Evolutionary conservation across 1,140 invertebrate species (phyloP), one percentile per base, ranked within the genome.

Genomic region (Copidosoma floridanum): DNA sequence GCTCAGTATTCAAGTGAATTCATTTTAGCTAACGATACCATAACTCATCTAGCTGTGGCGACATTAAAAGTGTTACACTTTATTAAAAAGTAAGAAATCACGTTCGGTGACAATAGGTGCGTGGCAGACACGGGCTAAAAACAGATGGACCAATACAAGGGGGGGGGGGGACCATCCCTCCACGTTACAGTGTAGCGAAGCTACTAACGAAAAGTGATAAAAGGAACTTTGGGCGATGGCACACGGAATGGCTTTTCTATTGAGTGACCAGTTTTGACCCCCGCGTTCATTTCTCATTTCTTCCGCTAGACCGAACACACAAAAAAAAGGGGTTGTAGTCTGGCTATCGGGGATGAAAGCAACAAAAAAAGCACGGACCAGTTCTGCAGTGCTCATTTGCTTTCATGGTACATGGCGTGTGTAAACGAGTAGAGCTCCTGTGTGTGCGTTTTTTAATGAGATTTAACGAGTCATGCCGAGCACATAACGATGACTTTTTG

Each of bases 191-290:
- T n/a, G n/a, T n/a, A n/a, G n/a, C n/a, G n/a, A n/a, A n/a, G n/a
- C n/a, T n/a, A n/a, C n/a, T n/a, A n/a, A n/a, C n/a, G n/a, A n/a
- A n/a, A 43, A 32, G 23, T 37, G 14, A n/a, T n/a, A n/a, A 60
- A 52, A 37, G 41, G 27, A 40, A 53, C 53, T 59, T 40, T 20
- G 47, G 43, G n/a, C n/a, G 37, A 61, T 61, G 40, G 50, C 60
- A 41, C 26, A n/a, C n/a, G n/a, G 50, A 57, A 70, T 67, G 21
- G 68, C 59, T 71, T 65, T 63, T 64, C 65, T 54, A 70, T 67
- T 64, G 63, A 64, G 55, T 44, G 62, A 53, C 46, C 51, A 51
- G 37, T 44, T 29, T 43, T n/a, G 20, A 16, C 2, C 12, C n/a
- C 21, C 14, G n/a, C 12, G 38, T 20, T 14, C 24, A 43, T 43